Evolutionary conservation across 2,797 vertebrate species (phyloP).

Genomic region (Tarsius wallacei): DNA sequence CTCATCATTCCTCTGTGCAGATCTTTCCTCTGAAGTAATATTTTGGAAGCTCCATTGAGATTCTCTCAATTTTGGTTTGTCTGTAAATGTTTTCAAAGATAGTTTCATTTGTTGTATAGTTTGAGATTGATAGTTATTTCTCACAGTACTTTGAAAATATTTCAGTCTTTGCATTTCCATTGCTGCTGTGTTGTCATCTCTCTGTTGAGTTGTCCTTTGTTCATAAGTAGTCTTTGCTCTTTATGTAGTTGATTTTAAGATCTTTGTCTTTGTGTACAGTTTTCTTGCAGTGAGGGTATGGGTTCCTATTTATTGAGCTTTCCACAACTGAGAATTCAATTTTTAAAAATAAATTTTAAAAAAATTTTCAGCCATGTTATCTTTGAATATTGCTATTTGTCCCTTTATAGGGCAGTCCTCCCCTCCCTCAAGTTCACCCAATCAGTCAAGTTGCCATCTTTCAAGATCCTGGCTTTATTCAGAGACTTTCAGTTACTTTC

Average conservation of each 20-base stretch:
- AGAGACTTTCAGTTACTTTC: not conserved
- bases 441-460: not conserved
- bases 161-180: not conserved
- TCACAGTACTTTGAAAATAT: slow-evolving; percentile 51
- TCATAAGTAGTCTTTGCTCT: slow-evolving; percentile 23
- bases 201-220: not conserved
- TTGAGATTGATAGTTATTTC: slow-evolving; percentile 49
- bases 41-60: slow-evolving; percentile 52
- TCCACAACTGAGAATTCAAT: not conserved
- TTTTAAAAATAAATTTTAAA: slow-evolving; percentile 9
- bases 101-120: slow-evolving; percentile 36
- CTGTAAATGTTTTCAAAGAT: slow-evolving; percentile 44
- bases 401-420: not conserved
- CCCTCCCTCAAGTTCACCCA: not conserved
- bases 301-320: slow-evolving; percentile 13
- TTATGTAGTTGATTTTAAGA: slow-evolving; percentile 45
- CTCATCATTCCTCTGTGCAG: not conserved
- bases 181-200: not conserved
- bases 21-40: not conserved
- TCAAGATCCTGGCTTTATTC: not conserved
- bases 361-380: not conserved
- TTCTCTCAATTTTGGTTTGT: slow-evolving; percentile 32
- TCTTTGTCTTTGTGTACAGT: slow-evolving; percentile 15
- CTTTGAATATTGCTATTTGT: slow-evolving; percentile 29
- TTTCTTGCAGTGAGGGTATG: not conserved